Percentiles rank a stretch among this genome's conserved stretches.
Conservation (phyloP, 2,888 invertebrate species). For the Ectemnius cavifrons region DNA sequence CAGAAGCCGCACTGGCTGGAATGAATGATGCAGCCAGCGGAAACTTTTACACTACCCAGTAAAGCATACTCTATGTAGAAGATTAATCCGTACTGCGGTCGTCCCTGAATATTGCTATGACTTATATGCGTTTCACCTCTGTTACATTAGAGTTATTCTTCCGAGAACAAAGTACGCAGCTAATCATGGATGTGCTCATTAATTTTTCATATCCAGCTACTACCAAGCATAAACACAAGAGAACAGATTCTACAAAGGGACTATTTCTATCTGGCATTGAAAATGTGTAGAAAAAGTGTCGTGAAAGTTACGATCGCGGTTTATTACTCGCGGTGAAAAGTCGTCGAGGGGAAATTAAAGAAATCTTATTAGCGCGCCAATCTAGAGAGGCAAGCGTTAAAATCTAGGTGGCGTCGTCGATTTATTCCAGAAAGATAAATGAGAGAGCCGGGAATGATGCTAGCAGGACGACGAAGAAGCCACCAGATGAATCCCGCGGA, state of each 20-base stretch:
- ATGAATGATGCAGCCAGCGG: neutral
- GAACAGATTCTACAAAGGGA: too few relatives aligned
- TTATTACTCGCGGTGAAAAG: too few relatives aligned
- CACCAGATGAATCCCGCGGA: slow-evolving; percentile 26
- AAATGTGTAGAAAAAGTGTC: too few relatives aligned
- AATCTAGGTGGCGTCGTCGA: neutral
- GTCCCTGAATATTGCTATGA: slow-evolving; percentile 29
- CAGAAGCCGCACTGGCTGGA: neutral
- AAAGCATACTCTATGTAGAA: slow-evolving; percentile 19
- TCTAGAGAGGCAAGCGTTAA: neutral
- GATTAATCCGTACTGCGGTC: slow-evolving; percentile 25
- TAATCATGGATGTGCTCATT: neutral
- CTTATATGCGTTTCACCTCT: slow-evolving; percentile 26
- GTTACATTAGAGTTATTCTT: too few relatives aligned
- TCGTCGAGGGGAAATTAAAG: too few relatives aligned
- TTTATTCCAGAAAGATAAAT: slow-evolving; percentile 34
- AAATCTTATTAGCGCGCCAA: too few relatives aligned
- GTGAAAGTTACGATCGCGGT: too few relatives aligned
- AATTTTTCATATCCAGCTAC: slow-evolving; percentile 16
- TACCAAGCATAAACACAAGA: neutral
- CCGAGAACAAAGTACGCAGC: too few relatives aligned
- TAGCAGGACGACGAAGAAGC: slow-evolving; percentile 8
- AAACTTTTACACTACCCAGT: slow-evolving; percentile 31
- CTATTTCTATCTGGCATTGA: too few relatives aligned
- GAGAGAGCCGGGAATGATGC: slow-evolving; percentile 10